Evolutionary conservation across 2,113 vertebrate genomes (phyloP).

Genomic region (Rhabdornis inornatus): DNA sequence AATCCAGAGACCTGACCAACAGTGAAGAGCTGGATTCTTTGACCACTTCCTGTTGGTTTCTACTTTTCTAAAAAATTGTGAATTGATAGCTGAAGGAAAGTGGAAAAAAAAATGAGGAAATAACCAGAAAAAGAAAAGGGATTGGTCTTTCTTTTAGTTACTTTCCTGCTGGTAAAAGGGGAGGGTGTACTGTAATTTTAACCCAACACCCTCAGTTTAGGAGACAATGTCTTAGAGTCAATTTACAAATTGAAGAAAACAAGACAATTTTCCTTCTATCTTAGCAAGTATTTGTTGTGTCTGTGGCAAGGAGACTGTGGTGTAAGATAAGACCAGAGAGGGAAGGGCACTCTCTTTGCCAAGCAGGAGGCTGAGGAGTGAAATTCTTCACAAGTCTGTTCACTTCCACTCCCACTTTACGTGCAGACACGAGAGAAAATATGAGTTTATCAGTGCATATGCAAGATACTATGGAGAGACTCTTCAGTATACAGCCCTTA

Average conservation of each 20-base stretch:
- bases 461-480: neutral
- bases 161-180: neutral
- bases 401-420: neutral
- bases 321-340: neutral
- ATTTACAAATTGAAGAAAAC: neutral
- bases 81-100: neutral
- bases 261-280: neutral
- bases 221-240: neutral
- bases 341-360: neutral
- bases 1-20: neutral
- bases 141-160: neutral
- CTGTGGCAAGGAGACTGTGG: neutral
- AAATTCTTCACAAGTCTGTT: neutral
- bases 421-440: neutral
- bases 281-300: neutral
- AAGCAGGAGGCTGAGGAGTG: neutral
- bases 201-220: neutral
- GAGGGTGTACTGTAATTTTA: neutral
- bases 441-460: neutral
- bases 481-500: neutral
- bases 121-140: neutral
- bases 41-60: neutral
- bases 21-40: neutral
- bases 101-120: neutral
- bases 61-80: neutral